Conservation (phyloP, 2,888 invertebrate genomes). For the Acleris emargana region DNA sequence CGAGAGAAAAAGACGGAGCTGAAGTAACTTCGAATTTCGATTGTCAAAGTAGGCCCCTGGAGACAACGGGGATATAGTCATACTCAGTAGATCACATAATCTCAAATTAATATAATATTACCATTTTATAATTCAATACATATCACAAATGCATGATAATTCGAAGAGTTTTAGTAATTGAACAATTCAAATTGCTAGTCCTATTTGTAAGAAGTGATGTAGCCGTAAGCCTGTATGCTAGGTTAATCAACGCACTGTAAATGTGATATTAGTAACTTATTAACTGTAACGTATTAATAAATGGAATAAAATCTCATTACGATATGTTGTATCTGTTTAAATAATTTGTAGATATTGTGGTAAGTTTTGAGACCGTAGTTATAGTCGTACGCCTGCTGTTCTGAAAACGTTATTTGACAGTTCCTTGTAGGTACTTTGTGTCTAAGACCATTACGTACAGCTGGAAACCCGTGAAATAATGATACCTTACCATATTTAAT, state of each 20-base stretch:
- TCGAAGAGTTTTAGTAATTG: constrained; percentile 67
- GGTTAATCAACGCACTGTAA: constrained; percentile 63
- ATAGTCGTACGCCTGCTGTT: no score
- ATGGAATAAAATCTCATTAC: constrained; percentile 50
- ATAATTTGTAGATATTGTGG: no score
- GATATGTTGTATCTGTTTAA: constrained; percentile 11
- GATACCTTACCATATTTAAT: no score
- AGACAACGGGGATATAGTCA: background rate
- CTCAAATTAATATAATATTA: constrained; percentile 36
- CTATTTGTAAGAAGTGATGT: constrained; percentile 64
- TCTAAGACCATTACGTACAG: no score
- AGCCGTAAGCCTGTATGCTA: constrained; percentile 32
- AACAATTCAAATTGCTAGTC: constrained; percentile 73
- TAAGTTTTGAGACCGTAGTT: no score
- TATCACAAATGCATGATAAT: constrained; percentile 75
- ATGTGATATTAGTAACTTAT: constrained; percentile 81
- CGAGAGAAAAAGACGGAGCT: no score
- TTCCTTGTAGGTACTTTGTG: no score
- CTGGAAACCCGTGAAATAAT: no score
- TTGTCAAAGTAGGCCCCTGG: background rate
- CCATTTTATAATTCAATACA: constrained; percentile 54
- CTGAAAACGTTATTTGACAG: no score
- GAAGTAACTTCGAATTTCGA: no score
- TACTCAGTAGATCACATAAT: constrained; percentile 29
- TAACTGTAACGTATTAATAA: constrained; percentile 57